A percentile compares a stretch with the other conserved stretches of the same genome.
Evolutionary conservation across 2,797 vertebrate genomes (phyloP).

Genomic region (Fistularia commersonii): DNA sequence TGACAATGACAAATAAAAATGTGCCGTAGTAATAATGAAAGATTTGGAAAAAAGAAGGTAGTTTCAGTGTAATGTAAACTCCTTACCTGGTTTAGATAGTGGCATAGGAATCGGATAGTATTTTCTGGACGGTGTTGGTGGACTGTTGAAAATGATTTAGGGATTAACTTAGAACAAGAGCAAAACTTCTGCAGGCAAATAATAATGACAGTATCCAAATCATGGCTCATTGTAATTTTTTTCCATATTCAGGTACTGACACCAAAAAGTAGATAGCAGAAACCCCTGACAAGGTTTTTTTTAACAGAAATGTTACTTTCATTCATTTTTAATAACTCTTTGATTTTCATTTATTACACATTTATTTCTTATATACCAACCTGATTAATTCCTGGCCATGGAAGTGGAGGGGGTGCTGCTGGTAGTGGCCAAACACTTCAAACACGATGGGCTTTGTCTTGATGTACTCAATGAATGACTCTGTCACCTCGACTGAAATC

Average conservation of each 20-base stretch:
- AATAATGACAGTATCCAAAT: no score
- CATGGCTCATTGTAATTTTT: no score
- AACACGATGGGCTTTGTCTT: conserved; percentile 96
- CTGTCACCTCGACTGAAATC: conserved; percentile 95
- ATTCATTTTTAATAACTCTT: no score
- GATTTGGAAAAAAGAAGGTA: conserved; percentile 2
- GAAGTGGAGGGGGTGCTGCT: conserved; percentile 89
- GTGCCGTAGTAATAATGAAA: conserved; percentile 27
- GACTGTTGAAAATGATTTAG: conserved; percentile 67
- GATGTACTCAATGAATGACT: conserved; percentile 96
- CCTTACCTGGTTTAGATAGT: conserved; percentile 93
- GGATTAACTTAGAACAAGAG: conserved; percentile 2
- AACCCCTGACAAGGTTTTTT: no score
- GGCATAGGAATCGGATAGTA: conserved; percentile 98
- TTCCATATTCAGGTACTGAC: no score
- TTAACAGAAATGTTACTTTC: no score
- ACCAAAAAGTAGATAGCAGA: background rate
- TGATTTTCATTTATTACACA: no score
- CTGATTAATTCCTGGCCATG: conserved; percentile 91
- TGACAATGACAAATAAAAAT: conserved; percentile 47
- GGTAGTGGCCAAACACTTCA: conserved; percentile 98
- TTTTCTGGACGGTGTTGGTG: conserved; percentile 86
- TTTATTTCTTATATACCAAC: conserved; percentile 56
- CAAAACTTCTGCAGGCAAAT: background rate
- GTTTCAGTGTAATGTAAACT: conserved; percentile 1